Evolutionary conservation across 2,113 vertebrate species (phyloP), one percentile per base, ranked within the genome.

Genomic region (Amia ocellicauda): DNA sequence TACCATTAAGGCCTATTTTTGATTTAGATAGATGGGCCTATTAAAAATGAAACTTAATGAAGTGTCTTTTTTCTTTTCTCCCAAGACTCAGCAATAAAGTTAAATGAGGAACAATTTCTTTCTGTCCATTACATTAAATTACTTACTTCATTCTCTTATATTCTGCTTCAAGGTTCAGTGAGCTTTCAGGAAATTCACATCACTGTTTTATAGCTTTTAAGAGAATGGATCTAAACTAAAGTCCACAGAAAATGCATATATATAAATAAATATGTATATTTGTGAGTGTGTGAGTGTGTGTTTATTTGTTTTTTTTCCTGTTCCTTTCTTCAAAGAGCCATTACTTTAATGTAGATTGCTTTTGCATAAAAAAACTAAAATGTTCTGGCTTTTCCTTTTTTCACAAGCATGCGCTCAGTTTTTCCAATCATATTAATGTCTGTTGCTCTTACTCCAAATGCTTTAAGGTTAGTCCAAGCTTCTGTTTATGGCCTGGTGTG

Each of bases 41-140:
- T 90, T 90, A 81, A 77, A 70, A 54, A 45, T 73, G 78, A 59
- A 54, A 1, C 67, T 77, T 91, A 91, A 92, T 88, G 84, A 91
- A 92, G 85, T 85, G 82, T 85, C 85, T 82, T 80, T 74, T n/a
- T 79, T 77, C 74, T 79, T 67, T 78, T 72, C 84, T 88, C 77
- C 76, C 74, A 77, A 89, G 77, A 79, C 83, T 83, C 76, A 8
- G 89, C 85, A 85, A 83, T 85, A 86, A 90, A 92, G 88, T 87
- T 78, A 88, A 92, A 92, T 89, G 85, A 89, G 87, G 83, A 88
- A 88, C 87, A 84, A 86, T 92, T 89, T 88, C 84, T 92, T 80
- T 85, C 83, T 83, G 72, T 80, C 89, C 84, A 88, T 91, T 91
- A 87, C 80, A 77, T 86, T 86, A 86, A 91, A 92, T 93, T 86